Evolutionary conservation across 2,888 invertebrate genomes (phyloP), one percentile per base, ranked within the genome.

Genomic region (Chydorus sphaericus): DNA sequence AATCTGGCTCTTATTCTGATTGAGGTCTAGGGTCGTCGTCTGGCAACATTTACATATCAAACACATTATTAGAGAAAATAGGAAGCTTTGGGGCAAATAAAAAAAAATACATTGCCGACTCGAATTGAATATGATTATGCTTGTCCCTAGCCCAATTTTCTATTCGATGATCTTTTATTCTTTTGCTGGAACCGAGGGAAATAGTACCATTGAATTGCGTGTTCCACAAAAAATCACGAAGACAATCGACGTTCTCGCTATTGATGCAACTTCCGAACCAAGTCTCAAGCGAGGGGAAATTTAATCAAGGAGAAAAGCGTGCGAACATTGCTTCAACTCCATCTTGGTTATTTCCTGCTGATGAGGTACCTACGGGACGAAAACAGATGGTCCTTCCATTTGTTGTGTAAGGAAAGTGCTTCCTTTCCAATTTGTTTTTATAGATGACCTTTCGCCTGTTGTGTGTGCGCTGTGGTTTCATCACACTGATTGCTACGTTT

Each of bases 381-480:
- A 44, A 44, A 44, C 44, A 44, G 44, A 44, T 44, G 44, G 44
- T 44, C 18, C 8, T n/a, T 26, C 44, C 44, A 44, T 44, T 44
- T 44, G 44, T 44, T 44, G 44, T 44, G 20, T n/a, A n/a, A 16
- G 44, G 14, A 10, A n/a, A 4, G 44, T 28, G 44, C 44, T 44
- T 44, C 44, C 44, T 44, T 44, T n/a, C 44, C 44, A 4, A 26
- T 18, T 26, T 44, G 23, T 26, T 44, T 44, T 11, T 39, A 39
- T 44, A 44, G 44, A 44, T 44, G 44, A 44, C 44, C 44, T 44
- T 44, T 44, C 26, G 44, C 28, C 28, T 44, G 44, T 23, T 44
- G 44, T 44, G 44, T 44, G 26, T 44, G 26, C 26, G 23, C 14
- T 44, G 23, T 44, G 28, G 44, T 44, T 44, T 44, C 44, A 44